Conservation (phyloP, 2,888 invertebrate species). For the Machimus atricapillus region DNA sequence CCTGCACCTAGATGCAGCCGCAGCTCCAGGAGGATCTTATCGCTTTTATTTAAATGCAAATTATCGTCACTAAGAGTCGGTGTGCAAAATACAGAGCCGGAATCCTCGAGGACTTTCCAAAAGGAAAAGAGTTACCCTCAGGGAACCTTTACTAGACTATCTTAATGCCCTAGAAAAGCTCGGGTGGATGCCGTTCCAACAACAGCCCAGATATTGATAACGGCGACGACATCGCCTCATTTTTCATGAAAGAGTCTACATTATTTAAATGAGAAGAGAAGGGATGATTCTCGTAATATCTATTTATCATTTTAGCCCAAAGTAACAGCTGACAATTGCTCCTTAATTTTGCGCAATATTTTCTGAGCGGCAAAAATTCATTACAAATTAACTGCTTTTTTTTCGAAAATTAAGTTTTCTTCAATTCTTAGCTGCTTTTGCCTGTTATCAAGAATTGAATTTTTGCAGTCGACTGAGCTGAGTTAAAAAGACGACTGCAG, state of each 20-base stretch:
- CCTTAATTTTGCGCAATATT: neutral
- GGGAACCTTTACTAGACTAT: neutral
- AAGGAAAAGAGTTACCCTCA: neutral
- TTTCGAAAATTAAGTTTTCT: too few species aligned
- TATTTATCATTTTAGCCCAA: neutral
- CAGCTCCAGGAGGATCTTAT: neutral
- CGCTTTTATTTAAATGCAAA: neutral
- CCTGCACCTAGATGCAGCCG: neutral
- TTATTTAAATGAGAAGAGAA: neutral
- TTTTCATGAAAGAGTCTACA: neutral
- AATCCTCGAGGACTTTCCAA: neutral
- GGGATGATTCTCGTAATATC: neutral
- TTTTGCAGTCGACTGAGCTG: too few species aligned
- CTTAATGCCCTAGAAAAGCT: neutral
- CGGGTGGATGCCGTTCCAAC: neutral
- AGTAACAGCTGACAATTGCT: neutral
- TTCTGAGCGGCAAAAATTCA: too few species aligned
- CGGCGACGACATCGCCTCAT: neutral
- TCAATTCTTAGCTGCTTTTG: too few species aligned
- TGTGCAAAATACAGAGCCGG: neutral
- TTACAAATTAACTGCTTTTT: too few species aligned
- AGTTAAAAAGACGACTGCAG: too few species aligned
- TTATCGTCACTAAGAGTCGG: neutral
- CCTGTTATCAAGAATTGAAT: too few species aligned
- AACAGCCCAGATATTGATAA: neutral